Conservation (phyloP, 2,888 invertebrate species). For the Seladonia tumulorum region DNA sequence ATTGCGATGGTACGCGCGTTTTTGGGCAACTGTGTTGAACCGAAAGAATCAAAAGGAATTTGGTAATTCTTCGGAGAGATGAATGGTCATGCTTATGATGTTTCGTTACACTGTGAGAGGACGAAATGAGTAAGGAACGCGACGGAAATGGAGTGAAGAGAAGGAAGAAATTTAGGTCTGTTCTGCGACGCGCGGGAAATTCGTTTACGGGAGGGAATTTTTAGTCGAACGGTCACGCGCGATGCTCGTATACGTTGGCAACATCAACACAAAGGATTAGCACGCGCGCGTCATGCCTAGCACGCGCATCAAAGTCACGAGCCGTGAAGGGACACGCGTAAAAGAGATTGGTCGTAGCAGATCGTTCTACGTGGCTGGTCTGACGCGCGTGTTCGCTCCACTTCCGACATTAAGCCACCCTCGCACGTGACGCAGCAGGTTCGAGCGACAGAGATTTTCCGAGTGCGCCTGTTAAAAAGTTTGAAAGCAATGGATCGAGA, state of each 20-base stretch:
- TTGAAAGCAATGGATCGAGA: conserved; percentile 12
- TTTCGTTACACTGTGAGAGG: background rate
- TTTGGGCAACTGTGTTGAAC: background rate
- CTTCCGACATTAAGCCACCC: conserved; percentile 82
- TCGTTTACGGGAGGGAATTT: conserved; percentile 22
- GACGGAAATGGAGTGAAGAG: background rate
- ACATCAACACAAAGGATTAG: conserved; percentile 63
- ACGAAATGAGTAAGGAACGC: background rate
- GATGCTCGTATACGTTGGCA: conserved; percentile 25
- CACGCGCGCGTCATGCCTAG: conserved; percentile 72
- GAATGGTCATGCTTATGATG: background rate
- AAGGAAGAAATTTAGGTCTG: background rate
- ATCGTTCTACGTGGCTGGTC: conserved; percentile 74
- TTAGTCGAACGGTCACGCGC: conserved; percentile 27
- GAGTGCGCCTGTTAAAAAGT: conserved; percentile 12
- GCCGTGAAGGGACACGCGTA: conserved; percentile 81
- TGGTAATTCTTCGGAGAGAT: background rate
- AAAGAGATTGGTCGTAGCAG: conserved; percentile 72
- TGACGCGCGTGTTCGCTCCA: conserved; percentile 79
- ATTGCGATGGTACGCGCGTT: background rate
- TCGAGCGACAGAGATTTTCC: background rate
- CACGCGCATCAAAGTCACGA: conserved; percentile 78
- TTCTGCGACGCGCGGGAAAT: conserved; percentile 22
- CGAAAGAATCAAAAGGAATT: background rate
- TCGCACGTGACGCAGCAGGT: conserved; percentile 62